These are phyloP conservation scores for Spongilla lacustris DNA, from an alignment of 37 sponge, comb jelly and placozoan species.

Conservation along the genomic window DNA sequence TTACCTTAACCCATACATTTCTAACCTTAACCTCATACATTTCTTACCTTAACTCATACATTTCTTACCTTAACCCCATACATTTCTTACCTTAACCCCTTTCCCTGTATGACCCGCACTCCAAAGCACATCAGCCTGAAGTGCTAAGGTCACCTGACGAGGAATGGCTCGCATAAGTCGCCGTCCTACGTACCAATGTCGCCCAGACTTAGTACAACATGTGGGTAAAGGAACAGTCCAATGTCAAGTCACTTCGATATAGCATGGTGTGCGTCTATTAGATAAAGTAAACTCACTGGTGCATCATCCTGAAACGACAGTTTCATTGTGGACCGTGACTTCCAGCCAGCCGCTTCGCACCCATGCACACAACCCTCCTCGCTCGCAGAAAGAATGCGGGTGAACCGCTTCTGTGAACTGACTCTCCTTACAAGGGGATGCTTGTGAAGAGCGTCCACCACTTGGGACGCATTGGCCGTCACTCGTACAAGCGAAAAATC, in stretches of 20 bases:
- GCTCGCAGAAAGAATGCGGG: conserved; percentile 24
- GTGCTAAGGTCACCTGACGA: conserved; percentile 90
- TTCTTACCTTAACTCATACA: conserved; percentile 9
- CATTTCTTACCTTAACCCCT: conserved; percentile 22
- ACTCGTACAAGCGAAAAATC: conserved; percentile 83
- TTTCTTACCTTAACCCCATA: background rate
- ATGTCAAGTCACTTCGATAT: background rate
- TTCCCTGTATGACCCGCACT: conserved; percentile 81
- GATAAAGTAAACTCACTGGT: background rate
- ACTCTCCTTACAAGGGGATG: conserved; percentile 74
- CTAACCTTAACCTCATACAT: conserved; percentile 1
- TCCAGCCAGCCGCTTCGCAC: conserved; percentile 2
- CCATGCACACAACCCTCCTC: conserved; percentile 16
- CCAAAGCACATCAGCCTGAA: conserved; percentile 94
- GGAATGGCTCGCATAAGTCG: conserved; percentile 86
- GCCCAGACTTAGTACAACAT: conserved; percentile 48
- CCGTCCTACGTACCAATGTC: conserved; percentile 82
- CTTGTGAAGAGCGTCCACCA: conserved; percentile 36
- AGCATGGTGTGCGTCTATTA: background rate
- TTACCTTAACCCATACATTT: background rate
- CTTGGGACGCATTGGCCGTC: background rate
- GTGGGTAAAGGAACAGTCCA: background rate
- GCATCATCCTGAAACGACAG: background rate
- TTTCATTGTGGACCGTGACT: background rate
- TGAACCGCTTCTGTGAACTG: conserved; percentile 77